A percentile compares a stretch with the other conserved stretches of the same genome.
Conservation (phyloP, 2,797 vertebrate species). For the Spatula clypeata region DNA sequence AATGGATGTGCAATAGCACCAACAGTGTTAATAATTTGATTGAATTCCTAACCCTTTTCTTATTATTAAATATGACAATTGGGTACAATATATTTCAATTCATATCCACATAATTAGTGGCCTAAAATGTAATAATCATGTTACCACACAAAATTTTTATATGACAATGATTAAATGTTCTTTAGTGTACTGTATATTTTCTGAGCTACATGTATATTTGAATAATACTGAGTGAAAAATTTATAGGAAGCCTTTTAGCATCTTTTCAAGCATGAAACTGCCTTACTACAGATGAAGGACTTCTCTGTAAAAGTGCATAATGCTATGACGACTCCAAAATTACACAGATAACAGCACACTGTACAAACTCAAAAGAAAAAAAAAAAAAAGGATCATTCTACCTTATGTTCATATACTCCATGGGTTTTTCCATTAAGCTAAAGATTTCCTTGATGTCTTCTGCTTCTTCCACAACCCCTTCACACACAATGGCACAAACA, state of each 20-base stretch:
- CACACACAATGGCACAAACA: not conserved
- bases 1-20: not conserved
- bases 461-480: not conserved
- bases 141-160: constrained; percentile 1
- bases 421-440: not conserved
- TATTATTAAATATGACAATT: not conserved
- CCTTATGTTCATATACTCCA: not conserved
- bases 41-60: not conserved
- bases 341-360: not conserved
- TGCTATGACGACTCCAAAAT: not conserved
- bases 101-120: not conserved
- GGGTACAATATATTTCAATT: not conserved
- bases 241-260: constrained; percentile 60
- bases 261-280: constrained; percentile 65
- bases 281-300: constrained; percentile 36
- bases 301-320: not conserved
- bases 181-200: constrained; percentile 32
- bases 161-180: not conserved
- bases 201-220: constrained; percentile 68
- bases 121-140: not conserved
- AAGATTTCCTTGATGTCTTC: not conserved
- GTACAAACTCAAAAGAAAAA: not conserved
- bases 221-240: constrained; percentile 64
- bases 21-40: not conserved
- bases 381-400: not conserved